Conservation (phyloP, 2,113 vertebrate genomes). For the Ptilorrhoa leucosticta region DNA sequence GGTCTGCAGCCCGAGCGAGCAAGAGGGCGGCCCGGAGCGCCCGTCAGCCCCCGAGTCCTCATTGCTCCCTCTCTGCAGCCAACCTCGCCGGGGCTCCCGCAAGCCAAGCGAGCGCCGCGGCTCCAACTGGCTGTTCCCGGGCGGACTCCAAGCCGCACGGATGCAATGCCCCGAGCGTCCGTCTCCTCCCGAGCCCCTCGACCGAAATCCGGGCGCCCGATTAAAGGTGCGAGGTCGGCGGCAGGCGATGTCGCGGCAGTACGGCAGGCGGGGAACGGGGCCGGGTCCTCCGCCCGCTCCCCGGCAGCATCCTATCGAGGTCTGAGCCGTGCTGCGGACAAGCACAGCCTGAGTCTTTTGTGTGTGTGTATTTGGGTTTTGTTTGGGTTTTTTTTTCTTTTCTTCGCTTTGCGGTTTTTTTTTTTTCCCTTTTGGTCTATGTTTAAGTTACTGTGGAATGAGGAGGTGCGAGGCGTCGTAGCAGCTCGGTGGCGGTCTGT, state of each 20-base stretch:
- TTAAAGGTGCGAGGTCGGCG: conserved; percentile 12
- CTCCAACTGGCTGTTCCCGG: neutral
- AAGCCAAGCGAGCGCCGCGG: neutral
- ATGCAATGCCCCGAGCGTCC: conserved; percentile 22
- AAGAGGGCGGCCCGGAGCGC: neutral
- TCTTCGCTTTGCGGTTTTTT: neutral
- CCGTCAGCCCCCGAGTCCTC: neutral
- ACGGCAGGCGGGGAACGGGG: neutral
- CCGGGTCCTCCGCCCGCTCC: neutral
- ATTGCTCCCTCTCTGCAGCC: neutral
- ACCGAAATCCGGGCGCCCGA: neutral
- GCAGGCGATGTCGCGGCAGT: neutral
- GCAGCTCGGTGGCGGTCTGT: neutral
- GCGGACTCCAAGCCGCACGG: neutral
- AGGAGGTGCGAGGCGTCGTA: neutral
- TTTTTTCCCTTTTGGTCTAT: neutral
- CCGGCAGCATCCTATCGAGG: neutral
- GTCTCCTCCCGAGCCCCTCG: neutral
- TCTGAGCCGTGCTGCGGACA: neutral
- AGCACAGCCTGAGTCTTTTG: neutral
- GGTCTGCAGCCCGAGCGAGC: neutral
- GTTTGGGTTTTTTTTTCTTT: neutral
- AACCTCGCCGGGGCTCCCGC: neutral
- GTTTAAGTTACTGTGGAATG: neutral
- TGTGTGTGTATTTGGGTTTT: neutral